phyloP scores from a whole-genome alignment of 2,113 vertebrate species.

The Eudyptes chrysolophus region DNA sequence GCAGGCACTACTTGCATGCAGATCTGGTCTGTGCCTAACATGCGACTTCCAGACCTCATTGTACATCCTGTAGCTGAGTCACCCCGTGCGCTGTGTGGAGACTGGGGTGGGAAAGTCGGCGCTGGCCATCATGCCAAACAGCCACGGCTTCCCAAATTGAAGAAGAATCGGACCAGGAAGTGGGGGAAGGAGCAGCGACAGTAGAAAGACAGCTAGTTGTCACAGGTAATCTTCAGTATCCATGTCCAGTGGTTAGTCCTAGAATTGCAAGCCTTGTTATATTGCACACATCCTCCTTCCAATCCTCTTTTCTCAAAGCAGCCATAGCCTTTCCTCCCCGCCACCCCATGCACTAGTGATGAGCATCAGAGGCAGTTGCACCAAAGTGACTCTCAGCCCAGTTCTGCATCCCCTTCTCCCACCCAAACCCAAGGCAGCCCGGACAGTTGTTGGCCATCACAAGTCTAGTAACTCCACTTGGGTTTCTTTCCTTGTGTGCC shows the following conservation, averaged over 20 bases:
- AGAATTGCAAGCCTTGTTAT: constrained; percentile 39
- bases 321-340: not conserved
- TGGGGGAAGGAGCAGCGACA: not conserved
- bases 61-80: not conserved
- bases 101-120: not conserved
- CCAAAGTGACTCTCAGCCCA: not conserved
- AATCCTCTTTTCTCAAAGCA: not conserved
- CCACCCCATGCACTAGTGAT: not conserved
- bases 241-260: constrained; percentile 49
- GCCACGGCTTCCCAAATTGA: not conserved
- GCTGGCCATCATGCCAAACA: not conserved
- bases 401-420: not conserved
- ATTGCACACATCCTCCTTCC: constrained; percentile 27
- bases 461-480: not conserved
- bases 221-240: constrained; percentile 12
- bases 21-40: not conserved
- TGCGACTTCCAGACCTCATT: not conserved
- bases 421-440: not conserved
- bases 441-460: not conserved
- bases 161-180: not conserved
- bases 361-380: not conserved
- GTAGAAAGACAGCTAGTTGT: constrained; percentile 26
- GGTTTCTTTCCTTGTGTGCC: not conserved
- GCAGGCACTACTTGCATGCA: not conserved
- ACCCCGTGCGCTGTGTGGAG: accelerated